Percentiles rank a stretch among this genome's conserved stretches.
These are phyloP conservation scores for Periophthalmodon schlosseri DNA, from an alignment of 2,113 vertebrate species.

Conservation along the genomic window DNA sequence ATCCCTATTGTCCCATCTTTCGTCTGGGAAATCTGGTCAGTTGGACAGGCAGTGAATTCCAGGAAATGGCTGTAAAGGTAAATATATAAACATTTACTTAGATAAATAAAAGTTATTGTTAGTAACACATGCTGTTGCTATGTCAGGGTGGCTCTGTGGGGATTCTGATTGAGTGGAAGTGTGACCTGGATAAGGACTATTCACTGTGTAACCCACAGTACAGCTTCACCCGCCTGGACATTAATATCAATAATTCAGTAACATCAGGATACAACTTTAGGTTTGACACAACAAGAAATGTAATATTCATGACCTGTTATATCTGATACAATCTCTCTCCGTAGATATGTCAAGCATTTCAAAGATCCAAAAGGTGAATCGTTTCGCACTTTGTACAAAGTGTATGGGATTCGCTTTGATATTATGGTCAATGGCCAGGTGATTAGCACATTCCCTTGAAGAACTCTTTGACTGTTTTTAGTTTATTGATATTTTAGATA, in stretches of 20 bases:
- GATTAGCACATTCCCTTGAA: not conserved
- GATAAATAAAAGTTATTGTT: slow-evolving; percentile 2
- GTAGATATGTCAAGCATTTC: slow-evolving; percentile 90
- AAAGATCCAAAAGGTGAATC: slow-evolving; percentile 78
- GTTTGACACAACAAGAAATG: slow-evolving; percentile 56
- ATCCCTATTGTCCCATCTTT: slow-evolving; percentile 94
- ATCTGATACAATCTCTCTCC: not conserved
- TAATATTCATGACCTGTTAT: not conserved
- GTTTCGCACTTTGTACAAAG: slow-evolving; percentile 88
- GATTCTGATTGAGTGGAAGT: slow-evolving; percentile 92
- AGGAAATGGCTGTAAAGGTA: slow-evolving; percentile 86
- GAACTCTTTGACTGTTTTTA: not conserved
- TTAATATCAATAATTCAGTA: slow-evolving; percentile 73
- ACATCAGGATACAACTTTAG: slow-evolving; percentile 96
- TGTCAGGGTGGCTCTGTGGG: slow-evolving; percentile 90
- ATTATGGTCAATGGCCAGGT: slow-evolving; percentile 94
- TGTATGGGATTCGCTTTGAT: slow-evolving; percentile 95
- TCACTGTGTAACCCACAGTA: slow-evolving; percentile 89
- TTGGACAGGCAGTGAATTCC: slow-evolving; percentile 83
- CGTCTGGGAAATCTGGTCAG: slow-evolving; percentile 80
- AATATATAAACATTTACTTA: not conserved
- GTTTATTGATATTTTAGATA: not conserved
- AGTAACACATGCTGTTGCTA: not conserved
- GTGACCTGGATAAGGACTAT: slow-evolving; percentile 88
- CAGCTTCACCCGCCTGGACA: slow-evolving; percentile 90